These are phyloP conservation scores for Zoanthus sociatus DNA, from an alignment of 92 coral and sea anemone species.

Conservation along the genomic window DNA sequence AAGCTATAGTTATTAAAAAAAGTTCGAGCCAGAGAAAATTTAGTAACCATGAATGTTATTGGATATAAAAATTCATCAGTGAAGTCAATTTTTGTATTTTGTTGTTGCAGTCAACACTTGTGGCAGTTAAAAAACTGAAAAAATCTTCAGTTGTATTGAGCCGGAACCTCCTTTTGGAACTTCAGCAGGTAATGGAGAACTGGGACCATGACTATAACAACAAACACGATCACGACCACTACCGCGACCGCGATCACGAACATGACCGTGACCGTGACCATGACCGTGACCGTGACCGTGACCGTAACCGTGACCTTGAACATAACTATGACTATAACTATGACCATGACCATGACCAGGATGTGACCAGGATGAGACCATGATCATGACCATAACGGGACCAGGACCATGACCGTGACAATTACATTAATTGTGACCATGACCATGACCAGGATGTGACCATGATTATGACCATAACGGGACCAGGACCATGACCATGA, in stretches of 20 bases:
- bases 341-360: background rate
- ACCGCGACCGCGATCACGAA: background rate
- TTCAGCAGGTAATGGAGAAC: slow-evolving; percentile 65
- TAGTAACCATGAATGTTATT: too few relatives aligned
- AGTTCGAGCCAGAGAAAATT: background rate
- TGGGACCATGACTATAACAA: background rate
- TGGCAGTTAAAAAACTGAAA: slow-evolving; percentile 74
- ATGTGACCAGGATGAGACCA: background rate
- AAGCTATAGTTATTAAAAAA: background rate
- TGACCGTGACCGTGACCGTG: too few relatives aligned
- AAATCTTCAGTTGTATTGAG: slow-evolving; percentile 54
- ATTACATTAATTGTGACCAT: background rate
- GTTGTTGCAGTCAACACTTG: slow-evolving; percentile 66
- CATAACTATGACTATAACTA: background rate
- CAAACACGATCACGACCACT: too few relatives aligned
- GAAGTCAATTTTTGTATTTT: background rate
- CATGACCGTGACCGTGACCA: background rate
- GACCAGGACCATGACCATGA: background rate
- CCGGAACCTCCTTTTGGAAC: slow-evolving; percentile 71
- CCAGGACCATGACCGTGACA: background rate
- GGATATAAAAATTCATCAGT: background rate
- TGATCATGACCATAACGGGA: background rate
- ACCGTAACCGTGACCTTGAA: background rate
- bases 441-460: too few relatives aligned
- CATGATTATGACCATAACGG: background rate